A percentile compares a stretch with the other conserved stretches of the same genome.
These are phyloP conservation scores for Agapetus fuscipes DNA, from an alignment of 2,888 invertebrate genomes.

Conservation along the genomic window DNA sequence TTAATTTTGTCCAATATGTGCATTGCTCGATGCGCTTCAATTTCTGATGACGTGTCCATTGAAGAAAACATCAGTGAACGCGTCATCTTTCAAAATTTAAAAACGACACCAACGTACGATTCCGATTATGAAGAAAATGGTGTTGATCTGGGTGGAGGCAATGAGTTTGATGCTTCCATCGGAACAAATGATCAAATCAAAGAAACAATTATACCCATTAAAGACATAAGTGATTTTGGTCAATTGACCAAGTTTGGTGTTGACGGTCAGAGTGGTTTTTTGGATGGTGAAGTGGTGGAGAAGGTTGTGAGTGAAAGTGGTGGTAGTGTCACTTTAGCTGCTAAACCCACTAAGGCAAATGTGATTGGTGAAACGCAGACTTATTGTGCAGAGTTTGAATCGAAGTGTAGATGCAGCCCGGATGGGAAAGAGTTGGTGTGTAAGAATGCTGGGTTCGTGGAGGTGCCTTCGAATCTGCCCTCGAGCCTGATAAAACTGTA, in stretches of 20 bases:
- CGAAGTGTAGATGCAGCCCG: conserved; percentile 19
- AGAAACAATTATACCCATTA: conserved; percentile 11
- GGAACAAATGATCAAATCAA: conserved; percentile 9
- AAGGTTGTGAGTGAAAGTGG: background rate
- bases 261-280: background rate
- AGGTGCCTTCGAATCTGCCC: conserved; percentile 20
- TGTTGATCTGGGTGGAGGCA: conserved; percentile 3
- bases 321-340: background rate
- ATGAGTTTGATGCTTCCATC: conserved; percentile 6
- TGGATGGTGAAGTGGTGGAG: background rate
- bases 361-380: conserved; percentile 11
- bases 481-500: conserved; percentile 20
- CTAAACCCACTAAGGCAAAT: background rate
- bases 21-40: too few species aligned
- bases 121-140: conserved; percentile 16
- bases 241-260: background rate
- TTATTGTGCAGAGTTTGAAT: conserved; percentile 19
- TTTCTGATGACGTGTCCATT: background rate
- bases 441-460: conserved; percentile 19
- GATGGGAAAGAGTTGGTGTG: conserved; percentile 20
- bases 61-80: background rate
- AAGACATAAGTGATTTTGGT: conserved; percentile 1
- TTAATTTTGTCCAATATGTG: too few species aligned
- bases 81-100: background rate
- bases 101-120: conserved; percentile 15